Evolutionary conservation across 2,888 invertebrate species (phyloP).

Genomic region (Drosophila cognata): DNA sequence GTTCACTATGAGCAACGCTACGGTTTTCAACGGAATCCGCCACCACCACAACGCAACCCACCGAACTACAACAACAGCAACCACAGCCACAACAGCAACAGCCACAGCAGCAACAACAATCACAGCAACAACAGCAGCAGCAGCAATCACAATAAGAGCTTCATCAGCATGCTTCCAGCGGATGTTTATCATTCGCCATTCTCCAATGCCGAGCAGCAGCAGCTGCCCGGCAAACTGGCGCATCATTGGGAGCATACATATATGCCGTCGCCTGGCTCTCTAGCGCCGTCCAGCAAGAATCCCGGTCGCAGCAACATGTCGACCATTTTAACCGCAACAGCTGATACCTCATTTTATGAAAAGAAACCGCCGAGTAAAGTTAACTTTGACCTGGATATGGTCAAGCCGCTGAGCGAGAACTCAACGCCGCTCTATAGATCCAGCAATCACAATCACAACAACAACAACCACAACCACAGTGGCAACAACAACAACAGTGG

Average conservation of each 20-base stretch:
- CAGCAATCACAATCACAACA: conserved; percentile 31
- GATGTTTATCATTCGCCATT: conserved; percentile 64
- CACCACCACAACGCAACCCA: conserved; percentile 71
- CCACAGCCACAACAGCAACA: conserved; percentile 23
- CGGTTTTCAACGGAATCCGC: conserved; percentile 48
- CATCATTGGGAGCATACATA: conserved; percentile 63
- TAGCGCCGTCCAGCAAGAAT: conserved; percentile 71
- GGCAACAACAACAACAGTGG: conserved; percentile 28
- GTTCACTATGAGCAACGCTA: conserved; percentile 62
- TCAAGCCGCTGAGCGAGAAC: conserved; percentile 49
- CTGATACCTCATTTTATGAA: conserved; percentile 79
- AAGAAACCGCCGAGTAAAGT: conserved; percentile 79
- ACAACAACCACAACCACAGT: conserved; percentile 13
- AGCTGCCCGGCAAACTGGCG: conserved; percentile 25
- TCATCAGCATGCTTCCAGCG: conserved; percentile 53
- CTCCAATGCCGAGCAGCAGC: conserved; percentile 28
- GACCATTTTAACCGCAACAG: conserved; percentile 71
- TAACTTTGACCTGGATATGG: conserved; percentile 64
- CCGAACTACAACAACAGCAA: conserved; percentile 67
- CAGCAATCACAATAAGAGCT: conserved; percentile 58
- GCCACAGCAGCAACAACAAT: conserved; percentile 32
- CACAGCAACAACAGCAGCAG: conserved; percentile 22
- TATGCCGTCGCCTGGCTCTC: conserved; percentile 41
- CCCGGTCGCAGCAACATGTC: conserved; percentile 60
- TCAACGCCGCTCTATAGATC: conserved; percentile 40